phyloP scores from a whole-genome alignment of 2,888 invertebrate genomes.

The Mallateleia sp. region DNA sequence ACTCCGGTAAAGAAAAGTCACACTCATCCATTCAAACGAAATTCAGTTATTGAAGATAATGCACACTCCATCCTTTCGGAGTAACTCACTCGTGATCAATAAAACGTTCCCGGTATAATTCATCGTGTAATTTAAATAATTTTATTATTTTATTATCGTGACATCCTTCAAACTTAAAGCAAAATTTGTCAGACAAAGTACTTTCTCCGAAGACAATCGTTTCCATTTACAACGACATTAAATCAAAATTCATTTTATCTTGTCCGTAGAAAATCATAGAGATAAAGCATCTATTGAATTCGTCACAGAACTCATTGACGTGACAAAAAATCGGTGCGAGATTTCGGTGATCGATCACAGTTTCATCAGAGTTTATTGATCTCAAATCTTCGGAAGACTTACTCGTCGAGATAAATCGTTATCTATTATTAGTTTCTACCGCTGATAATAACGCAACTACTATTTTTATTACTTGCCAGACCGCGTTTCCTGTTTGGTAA shows the following conservation, averaged over 20 bases:
- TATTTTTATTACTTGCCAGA: slow-evolving; percentile 30
- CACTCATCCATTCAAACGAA: slow-evolving; percentile 26
- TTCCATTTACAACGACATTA: no score
- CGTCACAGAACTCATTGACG: slow-evolving; percentile 1
- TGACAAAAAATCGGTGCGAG: slow-evolving; percentile 24
- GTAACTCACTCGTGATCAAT: background rate
- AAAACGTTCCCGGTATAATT: background rate
- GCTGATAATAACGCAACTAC: slow-evolving; percentile 33
- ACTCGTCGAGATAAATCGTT: slow-evolving; percentile 34
- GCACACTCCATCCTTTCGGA: background rate
- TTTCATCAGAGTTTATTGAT: slow-evolving; percentile 73
- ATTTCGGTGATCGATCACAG: slow-evolving; percentile 56
- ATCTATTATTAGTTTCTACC: slow-evolving; percentile 47
- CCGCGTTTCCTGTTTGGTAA: slow-evolving; percentile 50
- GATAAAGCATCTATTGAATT: background rate
- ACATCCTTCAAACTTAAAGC: background rate
- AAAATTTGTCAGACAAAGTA: slow-evolving; percentile 16
- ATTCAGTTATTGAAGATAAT: slow-evolving; percentile 46
- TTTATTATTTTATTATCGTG: background rate
- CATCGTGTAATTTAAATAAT: slow-evolving; percentile 11
- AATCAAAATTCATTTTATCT: slow-evolving; percentile 24
- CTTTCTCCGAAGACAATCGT: slow-evolving; percentile 35
- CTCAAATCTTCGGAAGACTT: slow-evolving; percentile 40
- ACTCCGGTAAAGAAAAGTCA: slow-evolving; percentile 25
- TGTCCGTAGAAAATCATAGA: background rate